These are phyloP conservation scores for Entomyzon cyanotis DNA, from an alignment of 2,113 vertebrate species.

Conservation along the genomic window DNA sequence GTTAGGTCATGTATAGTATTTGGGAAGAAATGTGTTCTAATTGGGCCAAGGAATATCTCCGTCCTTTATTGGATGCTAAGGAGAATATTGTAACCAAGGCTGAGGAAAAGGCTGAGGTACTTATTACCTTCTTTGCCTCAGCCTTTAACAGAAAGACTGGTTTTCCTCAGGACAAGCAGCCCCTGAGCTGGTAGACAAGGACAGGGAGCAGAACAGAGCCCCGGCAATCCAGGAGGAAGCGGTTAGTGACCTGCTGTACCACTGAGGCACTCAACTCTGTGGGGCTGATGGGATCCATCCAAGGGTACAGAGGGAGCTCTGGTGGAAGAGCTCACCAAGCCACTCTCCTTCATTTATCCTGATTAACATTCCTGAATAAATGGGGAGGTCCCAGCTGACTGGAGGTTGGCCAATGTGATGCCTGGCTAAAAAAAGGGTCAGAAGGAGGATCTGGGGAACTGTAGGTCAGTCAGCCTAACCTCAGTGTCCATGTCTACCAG, in stretches of 20 bases:
- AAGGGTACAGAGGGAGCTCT: background rate
- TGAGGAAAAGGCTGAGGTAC: background rate
- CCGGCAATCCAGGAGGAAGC: background rate
- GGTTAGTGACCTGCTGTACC: background rate
- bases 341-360: background rate
- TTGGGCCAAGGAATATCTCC: background rate
- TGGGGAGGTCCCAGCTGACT: background rate
- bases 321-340: background rate
- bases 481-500: background rate
- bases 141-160: background rate
- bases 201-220: background rate
- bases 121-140: background rate
- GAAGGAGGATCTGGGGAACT: background rate
- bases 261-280: background rate
- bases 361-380: background rate
- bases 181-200: background rate
- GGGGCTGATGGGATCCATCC: background rate
- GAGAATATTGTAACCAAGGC: background rate
- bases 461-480: background rate
- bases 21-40: background rate
- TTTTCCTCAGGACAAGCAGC: background rate
- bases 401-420: background rate
- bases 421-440: rapidly evolving
- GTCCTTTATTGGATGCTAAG: background rate
- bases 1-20: background rate